phyloP scores from a whole-genome alignment of 2,113 vertebrate species.

The Manacus vitellinus region DNA sequence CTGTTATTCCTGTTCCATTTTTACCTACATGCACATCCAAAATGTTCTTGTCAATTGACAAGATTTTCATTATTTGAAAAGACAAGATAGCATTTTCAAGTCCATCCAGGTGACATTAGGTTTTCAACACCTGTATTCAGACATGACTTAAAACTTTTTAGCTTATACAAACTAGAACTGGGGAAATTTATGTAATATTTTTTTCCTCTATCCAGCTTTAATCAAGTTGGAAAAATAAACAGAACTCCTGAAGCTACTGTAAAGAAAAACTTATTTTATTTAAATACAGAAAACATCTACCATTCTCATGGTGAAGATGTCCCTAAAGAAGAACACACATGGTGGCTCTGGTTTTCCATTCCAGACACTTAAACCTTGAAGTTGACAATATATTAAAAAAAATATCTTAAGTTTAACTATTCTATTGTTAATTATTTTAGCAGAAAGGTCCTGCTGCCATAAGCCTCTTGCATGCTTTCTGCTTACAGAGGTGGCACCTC shows the following conservation, averaged over 20 bases:
- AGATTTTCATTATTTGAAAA: not conserved
- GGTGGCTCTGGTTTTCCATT: not conserved
- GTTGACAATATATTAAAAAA: not conserved
- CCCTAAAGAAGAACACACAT: not conserved
- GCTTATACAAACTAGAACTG: not conserved
- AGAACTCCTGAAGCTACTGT: not conserved
- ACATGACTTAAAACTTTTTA: not conserved
- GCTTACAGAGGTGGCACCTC: not conserved
- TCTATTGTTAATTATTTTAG: not conserved
- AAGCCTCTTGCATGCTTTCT: not conserved
- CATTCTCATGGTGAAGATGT: not conserved
- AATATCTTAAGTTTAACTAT: not conserved
- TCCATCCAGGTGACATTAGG: not conserved
- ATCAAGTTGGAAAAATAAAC: not conserved
- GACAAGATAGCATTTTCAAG: not conserved
- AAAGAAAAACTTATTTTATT: not conserved
- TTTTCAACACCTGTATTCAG: not conserved
- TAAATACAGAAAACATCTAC: not conserved
- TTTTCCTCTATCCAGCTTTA: not conserved
- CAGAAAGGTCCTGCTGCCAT: not conserved
- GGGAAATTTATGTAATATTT: not conserved
- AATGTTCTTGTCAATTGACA: not conserved
- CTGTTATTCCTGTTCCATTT: not conserved
- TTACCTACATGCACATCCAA: not conserved
- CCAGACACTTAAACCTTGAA: not conserved